Conservation (phyloP, 2,113 vertebrate genomes). For the Trogon melanurus region DNA sequence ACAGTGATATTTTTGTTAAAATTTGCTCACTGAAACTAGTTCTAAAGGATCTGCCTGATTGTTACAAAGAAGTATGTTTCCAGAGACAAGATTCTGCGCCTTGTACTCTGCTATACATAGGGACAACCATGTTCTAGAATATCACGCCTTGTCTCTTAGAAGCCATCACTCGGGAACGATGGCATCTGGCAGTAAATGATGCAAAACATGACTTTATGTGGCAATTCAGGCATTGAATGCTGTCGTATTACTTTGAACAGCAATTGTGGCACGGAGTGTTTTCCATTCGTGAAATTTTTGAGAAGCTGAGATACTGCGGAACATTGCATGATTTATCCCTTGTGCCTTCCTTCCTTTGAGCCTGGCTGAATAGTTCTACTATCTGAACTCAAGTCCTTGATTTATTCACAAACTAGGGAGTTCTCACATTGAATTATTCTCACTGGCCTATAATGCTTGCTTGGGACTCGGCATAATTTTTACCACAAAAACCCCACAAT, state of each 20-base stretch:
- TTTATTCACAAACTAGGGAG: conserved; percentile 1
- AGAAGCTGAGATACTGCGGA: neutral
- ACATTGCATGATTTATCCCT: neutral
- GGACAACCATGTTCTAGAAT: neutral
- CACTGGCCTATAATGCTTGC: neutral
- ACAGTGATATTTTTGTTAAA: neutral
- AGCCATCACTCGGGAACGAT: neutral
- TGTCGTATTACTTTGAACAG: neutral
- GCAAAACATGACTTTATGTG: neutral
- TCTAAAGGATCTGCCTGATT: neutral
- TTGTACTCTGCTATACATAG: neutral
- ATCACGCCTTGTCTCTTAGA: neutral
- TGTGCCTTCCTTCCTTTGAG: neutral
- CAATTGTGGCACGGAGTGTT: neutral
- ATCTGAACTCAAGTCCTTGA: neutral
- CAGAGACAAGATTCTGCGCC: neutral
- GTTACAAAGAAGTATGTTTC: neutral
- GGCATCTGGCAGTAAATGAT: conserved; percentile 5
- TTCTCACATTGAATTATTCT: neutral
- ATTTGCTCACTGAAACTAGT: neutral
- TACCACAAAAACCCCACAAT: neutral
- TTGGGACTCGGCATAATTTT: neutral
- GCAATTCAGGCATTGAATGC: neutral
- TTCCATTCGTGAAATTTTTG: neutral
- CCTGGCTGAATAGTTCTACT: neutral